These are phyloP conservation scores for Marmota flaviventris DNA, from an alignment of 2,113 vertebrate genomes.

Conservation along the genomic window DNA sequence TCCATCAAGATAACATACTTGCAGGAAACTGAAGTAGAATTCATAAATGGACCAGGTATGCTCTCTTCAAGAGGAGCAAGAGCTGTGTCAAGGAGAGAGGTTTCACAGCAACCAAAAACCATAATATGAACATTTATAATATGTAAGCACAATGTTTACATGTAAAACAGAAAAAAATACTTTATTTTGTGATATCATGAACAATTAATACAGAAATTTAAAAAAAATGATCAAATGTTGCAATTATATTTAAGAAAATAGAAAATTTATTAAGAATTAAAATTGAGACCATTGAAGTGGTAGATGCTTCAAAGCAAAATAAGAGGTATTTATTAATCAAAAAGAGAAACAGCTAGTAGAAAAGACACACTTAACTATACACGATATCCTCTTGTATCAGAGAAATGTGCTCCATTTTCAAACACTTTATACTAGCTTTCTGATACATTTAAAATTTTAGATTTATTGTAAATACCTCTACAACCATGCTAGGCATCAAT, in stretches of 20 bases:
- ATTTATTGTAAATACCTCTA: background rate
- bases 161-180: conserved; percentile 38
- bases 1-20: background rate
- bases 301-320: conserved; percentile 28
- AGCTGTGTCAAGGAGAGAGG: background rate
- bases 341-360: background rate
- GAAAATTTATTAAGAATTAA: conserved; percentile 20
- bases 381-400: background rate
- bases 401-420: background rate
- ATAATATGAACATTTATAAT: background rate
- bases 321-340: conserved; percentile 36
- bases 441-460: background rate
- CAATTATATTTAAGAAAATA: conserved; percentile 65
- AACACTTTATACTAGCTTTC: background rate
- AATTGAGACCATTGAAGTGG: conserved; percentile 1
- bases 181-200: background rate
- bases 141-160: background rate
- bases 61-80: background rate
- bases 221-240: conserved; percentile 1
- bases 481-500: background rate
- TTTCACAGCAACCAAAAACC: background rate
- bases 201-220: background rate
- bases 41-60: background rate
- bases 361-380: background rate
- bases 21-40: background rate